Evolutionary conservation across 2,113 vertebrate species (phyloP), one percentile per base, ranked within the genome.

Genomic region (Pterocles burchelli): DNA sequence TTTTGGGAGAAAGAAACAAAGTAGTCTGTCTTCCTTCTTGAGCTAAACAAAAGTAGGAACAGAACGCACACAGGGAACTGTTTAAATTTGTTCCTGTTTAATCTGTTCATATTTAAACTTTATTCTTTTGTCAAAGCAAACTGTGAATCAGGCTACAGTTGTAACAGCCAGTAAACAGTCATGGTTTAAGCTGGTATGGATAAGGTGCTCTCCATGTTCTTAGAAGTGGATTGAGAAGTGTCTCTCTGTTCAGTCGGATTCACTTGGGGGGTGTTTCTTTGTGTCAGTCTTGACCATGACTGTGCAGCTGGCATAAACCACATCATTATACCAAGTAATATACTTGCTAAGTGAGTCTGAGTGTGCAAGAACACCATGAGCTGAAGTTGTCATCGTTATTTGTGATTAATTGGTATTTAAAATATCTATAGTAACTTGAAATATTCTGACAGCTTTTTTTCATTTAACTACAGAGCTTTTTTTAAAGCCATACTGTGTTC

Each of bases 201-300:
- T 5, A 8, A 65, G 36, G 12, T 54, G 25, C 72, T 36, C 70
- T 72, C 45, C 19, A 0, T 36, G 46, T 25, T 73, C 51, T 45
- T 15, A n/a, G 63, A 19, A 41, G 9, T 20, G 11, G 10, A 10
- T 24, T 68, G 71, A 58, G 66, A 38, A 72, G 55, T 17, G 22
- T 74, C 18, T 70, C 21, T 58, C 13, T 59, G 22, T n/a, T 63
- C 31, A 18, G 5, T 74, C 36, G 10, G 13, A 28, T 55, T 61
- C 46, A 20, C 34, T 33, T 2, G 0, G 6, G 26, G 15, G 29
- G 29, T 4, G 4, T 45, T 67, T 51, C 48, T 55, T 0, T 2
- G 17, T 45, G 29, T 55, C 26, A 3, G 8, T 33, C n/a, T 57
- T 45, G 36, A 72, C 52, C 31, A 8, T 54, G 58, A 31, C 61